A percentile compares a stretch with the other conserved stretches of the same genome.
Evolutionary conservation across 2,113 vertebrate species (phyloP).

Genomic region (Lycocorax pyrrhopterus): DNA sequence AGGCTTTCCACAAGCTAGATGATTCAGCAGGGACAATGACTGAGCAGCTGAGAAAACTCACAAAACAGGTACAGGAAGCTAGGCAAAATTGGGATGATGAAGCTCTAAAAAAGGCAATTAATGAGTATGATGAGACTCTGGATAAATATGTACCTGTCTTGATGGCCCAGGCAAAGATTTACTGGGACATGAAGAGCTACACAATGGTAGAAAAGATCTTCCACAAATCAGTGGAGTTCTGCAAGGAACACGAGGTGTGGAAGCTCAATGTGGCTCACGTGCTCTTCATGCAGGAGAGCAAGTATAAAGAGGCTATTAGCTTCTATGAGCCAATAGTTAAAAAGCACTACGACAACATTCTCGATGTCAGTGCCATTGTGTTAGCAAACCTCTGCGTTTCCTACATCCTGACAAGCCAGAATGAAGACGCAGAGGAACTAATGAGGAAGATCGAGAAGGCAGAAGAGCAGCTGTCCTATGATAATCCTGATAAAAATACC

Average conservation of each 20-base stretch:
- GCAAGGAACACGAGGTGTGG: conserved; percentile 91
- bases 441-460: conserved; percentile 97
- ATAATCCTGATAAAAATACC: conserved; percentile 87
- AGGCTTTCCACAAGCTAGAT: conserved; percentile 92
- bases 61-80: conserved; percentile 87
- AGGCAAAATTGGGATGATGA: conserved; percentile 83
- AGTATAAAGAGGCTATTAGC: conserved; percentile 92
- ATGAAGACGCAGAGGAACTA: conserved; percentile 93
- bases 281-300: conserved; percentile 95
- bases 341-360: conserved; percentile 90
- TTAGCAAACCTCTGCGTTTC: conserved; percentile 95
- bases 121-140: conserved; percentile 85
- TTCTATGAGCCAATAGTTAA: conserved; percentile 97
- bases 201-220: conserved; percentile 95
- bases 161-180: conserved; percentile 96
- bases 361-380: conserved; percentile 90
- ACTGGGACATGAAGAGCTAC: conserved; percentile 95
- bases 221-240: conserved; percentile 90
- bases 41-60: conserved; percentile 85
- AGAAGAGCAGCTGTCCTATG: conserved; percentile 90
- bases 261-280: conserved; percentile 95
- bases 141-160: conserved; percentile 91
- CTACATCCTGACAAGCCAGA: conserved; percentile 95
- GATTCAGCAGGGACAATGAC: conserved; percentile 83
- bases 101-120: conserved; percentile 78